Evolutionary conservation across 1,140 invertebrate species (phyloP).

Genomic region (Tenebrio molitor): DNA sequence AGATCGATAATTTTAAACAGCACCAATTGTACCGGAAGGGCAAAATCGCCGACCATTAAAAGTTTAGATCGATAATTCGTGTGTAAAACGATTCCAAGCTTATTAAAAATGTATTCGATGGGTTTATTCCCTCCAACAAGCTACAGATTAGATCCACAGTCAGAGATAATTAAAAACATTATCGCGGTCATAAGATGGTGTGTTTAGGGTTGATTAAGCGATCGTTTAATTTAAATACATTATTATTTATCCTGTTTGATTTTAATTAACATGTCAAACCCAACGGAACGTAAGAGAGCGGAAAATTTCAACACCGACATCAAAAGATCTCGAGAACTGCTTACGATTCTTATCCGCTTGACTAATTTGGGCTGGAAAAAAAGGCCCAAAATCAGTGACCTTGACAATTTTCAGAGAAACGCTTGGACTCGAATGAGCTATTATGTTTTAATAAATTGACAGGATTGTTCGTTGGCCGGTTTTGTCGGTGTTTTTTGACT

Average conservation of each 20-base stretch:
- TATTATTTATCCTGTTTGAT: constrained; percentile 6
- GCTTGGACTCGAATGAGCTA: neutral
- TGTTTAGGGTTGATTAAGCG: neutral
- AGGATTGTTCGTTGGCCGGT: neutral
- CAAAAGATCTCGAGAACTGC: constrained; percentile 1
- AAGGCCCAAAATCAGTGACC: neutral
- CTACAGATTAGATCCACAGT: neutral
- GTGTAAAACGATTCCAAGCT: neutral
- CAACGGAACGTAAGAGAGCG: constrained; percentile 11
- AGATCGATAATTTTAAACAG: constrained; percentile 25
- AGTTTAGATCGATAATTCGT: too few relatives aligned
- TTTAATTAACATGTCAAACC: constrained; percentile 27
- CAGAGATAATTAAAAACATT: neutral
- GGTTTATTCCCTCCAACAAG: neutral
- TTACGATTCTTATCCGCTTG: constrained; percentile 25
- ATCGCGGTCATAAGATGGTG: neutral
- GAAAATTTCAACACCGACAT: constrained; percentile 26
- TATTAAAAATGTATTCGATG: neutral
- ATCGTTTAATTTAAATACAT: neutral
- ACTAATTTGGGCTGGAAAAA: constrained; percentile 12
- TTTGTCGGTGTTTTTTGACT: neutral
- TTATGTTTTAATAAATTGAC: constrained; percentile 4
- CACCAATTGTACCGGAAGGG: neutral
- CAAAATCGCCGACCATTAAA: neutral
- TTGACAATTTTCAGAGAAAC: constrained; percentile 1